Evolutionary conservation across 1,140 invertebrate species (phyloP), one percentile per base, ranked within the genome.

Genomic region (Drosophila santomea): DNA sequence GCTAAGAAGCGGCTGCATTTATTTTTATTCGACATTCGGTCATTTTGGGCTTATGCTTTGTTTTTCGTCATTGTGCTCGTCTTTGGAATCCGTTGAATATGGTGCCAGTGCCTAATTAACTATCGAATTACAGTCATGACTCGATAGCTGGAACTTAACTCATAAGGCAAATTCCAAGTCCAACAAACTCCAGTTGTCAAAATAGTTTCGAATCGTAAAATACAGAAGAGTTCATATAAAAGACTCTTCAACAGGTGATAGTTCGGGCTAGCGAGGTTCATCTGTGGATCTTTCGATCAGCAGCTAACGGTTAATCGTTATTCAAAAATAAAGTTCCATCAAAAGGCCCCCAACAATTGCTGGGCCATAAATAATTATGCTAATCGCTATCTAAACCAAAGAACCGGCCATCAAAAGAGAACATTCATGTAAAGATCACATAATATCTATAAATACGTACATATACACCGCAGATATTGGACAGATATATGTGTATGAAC

Each of bases 1-100:
- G 56, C 32, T 23, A 14, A 43, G 48, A 63, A 66, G 64, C 47
- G 64, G 58, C 75, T 79, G 76, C 76, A 79, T 79, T 75, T 79
- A 69, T 69, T 79, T 84, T 72, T 63, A 78, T 78, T 76, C 69
- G 74, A 63, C 73, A 79, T 62, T 80, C 63, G 72, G 72, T 63
- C 73, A 75, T 75, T 62, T 69, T 66, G 55, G 55, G 73, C 73
- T 76, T 76, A 68, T 67, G 73, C 74, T 45, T 76, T 77, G 63
- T 77, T 57, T 77, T 60, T 50, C 32, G 20, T 77, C 60, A 41
- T 48, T 74, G 39, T 39, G 36, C 62, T 54, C 47, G 59, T 41
- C 60, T 74, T 28, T 47, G n/a, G 64, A 69, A 8, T 47, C 58
- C 35, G 63, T 50, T 41, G 25, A 43, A 47, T 50, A 39, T 50